Percentiles rank a stretch among this genome's conserved stretches.
These are phyloP conservation scores for Andricus curvator DNA, from an alignment of 2,888 invertebrate genomes.

Conservation along the genomic window DNA sequence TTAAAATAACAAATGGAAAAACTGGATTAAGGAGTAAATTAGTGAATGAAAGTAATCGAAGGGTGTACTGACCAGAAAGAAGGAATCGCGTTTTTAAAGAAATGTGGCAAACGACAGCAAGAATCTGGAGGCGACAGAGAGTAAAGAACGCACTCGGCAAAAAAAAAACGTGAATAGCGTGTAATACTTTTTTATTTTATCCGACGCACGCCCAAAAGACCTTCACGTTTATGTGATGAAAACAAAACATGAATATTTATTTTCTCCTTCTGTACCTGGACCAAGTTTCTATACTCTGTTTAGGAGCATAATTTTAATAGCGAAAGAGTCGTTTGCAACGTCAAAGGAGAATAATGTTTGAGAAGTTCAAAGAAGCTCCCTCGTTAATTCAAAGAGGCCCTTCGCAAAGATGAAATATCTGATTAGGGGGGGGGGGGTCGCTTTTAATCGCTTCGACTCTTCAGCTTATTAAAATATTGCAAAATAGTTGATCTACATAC, in stretches of 20 bases:
- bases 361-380: not conserved
- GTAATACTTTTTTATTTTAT: not conserved
- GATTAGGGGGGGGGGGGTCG: not conserved
- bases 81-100: not conserved
- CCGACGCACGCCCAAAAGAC: not conserved
- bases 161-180: not conserved
- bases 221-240: not conserved
- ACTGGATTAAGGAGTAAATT: not conserved
- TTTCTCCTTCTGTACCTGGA: not conserved
- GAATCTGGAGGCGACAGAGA: not conserved
- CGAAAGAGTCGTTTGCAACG: not conserved
- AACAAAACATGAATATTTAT: slow-evolving; percentile 23
- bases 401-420: not conserved
- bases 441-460: not conserved
- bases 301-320: not conserved
- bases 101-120: not conserved
- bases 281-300: not conserved
- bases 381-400: not conserved
- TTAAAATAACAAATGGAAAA: not conserved
- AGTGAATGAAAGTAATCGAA: not conserved
- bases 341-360: not conserved
- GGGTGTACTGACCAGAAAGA: too few species aligned
- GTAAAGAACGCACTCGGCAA: not conserved
- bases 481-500: not conserved
- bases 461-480: not conserved